Percentiles rank a stretch among this genome's conserved stretches.
These are phyloP conservation scores for Campoplex nolae DNA, from an alignment of 2,888 invertebrate genomes.

Conservation along the genomic window DNA sequence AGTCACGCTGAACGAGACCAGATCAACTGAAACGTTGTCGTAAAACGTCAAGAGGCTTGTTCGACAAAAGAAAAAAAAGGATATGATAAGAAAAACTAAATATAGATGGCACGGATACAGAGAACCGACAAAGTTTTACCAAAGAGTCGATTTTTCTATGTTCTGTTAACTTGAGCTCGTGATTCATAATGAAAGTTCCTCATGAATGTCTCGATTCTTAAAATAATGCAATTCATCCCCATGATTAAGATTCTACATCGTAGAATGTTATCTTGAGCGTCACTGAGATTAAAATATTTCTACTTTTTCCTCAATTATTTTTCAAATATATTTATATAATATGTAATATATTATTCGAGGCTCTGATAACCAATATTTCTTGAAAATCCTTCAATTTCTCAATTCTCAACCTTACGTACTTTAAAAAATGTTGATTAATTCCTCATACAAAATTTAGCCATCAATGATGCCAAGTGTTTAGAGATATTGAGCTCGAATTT, in stretches of 20 bases:
- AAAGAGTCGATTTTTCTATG: constrained; percentile 17
- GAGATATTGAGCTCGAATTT: neutral
- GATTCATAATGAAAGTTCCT: neutral
- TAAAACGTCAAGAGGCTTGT: neutral
- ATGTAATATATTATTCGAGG: neutral
- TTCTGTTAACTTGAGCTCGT: neutral
- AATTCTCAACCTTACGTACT: neutral
- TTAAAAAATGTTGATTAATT: neutral
- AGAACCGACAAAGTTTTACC: neutral
- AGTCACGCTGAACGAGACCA: constrained; percentile 20
- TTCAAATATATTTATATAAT: no score
- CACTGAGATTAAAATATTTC: neutral
- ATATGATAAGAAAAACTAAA: neutral
- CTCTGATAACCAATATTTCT: neutral
- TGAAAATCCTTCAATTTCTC: neutral
- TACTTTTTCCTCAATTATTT: neutral
- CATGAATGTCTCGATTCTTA: neutral
- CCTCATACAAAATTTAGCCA: neutral
- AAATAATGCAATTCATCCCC: neutral
- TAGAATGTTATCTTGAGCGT: neutral
- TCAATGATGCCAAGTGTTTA: neutral
- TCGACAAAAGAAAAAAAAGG: neutral
- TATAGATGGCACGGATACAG: no score
- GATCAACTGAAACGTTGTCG: neutral
- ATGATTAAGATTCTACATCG: neutral